phyloP scores from a whole-genome alignment of 2,113 vertebrate species.

The Gobiocypris rarus region DNA sequence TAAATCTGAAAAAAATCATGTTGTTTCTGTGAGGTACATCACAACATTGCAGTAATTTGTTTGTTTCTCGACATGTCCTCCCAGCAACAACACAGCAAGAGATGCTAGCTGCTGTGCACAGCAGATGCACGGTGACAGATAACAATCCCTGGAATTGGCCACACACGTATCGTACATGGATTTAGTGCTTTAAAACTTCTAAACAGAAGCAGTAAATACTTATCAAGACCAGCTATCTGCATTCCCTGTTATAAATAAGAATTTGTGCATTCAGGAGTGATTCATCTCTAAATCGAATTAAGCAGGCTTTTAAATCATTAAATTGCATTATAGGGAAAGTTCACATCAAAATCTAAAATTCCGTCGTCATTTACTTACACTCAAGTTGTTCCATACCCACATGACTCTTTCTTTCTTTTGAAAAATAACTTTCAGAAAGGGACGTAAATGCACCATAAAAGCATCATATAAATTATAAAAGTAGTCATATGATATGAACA shows the following conservation, averaged over 20 bases:
- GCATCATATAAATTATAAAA: neutral
- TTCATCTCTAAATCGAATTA: neutral
- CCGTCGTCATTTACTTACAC: neutral
- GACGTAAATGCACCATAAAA: neutral
- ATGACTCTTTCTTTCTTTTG: neutral
- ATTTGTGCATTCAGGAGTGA: neutral
- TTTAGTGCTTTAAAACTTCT: neutral
- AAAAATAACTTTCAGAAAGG: neutral
- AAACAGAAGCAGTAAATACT: neutral
- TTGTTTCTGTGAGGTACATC: slow-evolving; percentile 40
- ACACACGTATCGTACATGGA: neutral
- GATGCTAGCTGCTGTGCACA: slow-evolving; percentile 12
- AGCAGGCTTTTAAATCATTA: neutral
- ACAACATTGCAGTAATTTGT: slow-evolving; percentile 42
- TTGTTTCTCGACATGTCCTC: slow-evolving; percentile 40
- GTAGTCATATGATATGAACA: neutral
- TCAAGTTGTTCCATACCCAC: neutral
- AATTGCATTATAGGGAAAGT: neutral
- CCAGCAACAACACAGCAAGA: slow-evolving; percentile 39
- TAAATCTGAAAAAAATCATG: slow-evolving; percentile 42
- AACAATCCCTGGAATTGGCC: slow-evolving; percentile 9
- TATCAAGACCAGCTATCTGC: neutral
- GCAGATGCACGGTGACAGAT: slow-evolving; percentile 26
- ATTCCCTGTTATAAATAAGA: neutral
- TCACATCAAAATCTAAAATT: neutral